A percentile compares a stretch with the other conserved stretches of the same genome.
Evolutionary conservation across 1,140 invertebrate species (phyloP).

Genomic region (Lysiphlebus fabarum): DNA sequence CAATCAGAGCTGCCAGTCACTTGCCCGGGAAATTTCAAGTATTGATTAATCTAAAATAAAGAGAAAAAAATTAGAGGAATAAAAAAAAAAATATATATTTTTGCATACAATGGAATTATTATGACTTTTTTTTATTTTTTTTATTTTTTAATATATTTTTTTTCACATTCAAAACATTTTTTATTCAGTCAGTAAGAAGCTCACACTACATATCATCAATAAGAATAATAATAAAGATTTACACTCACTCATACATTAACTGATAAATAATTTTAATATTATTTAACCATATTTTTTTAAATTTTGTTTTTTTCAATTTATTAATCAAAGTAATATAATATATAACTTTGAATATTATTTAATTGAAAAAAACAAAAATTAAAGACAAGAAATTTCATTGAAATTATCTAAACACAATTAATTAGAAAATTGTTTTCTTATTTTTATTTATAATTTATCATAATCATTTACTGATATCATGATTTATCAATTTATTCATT

Average conservation of each 20-base stretch:
- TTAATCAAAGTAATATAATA: neutral
- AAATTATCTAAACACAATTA: neutral
- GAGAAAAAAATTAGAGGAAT: too few relatives aligned
- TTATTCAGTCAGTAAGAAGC: slow-evolving; percentile 57
- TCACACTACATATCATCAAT: slow-evolving; percentile 51
- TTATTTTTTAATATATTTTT: too few relatives aligned
- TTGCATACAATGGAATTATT: too few relatives aligned
- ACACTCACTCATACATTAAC: slow-evolving; percentile 30
- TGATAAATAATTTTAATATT: slow-evolving; percentile 44
- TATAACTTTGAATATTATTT: too few relatives aligned
- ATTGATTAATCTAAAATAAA: too few relatives aligned
- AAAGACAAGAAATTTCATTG: too few relatives aligned
- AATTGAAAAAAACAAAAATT: neutral
- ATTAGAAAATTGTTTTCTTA: neutral
- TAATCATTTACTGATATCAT: neutral
- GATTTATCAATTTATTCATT: slow-evolving; percentile 4
- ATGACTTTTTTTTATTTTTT: too few relatives aligned
- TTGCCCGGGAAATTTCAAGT: too few relatives aligned
- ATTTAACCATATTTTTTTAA: too few relatives aligned
- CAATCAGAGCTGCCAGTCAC: too few relatives aligned
- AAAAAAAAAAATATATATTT: too few relatives aligned
- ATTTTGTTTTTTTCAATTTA: neutral
- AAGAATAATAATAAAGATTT: slow-evolving; percentile 25
- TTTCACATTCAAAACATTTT: slow-evolving; percentile 52
- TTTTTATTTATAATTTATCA: neutral